Conservation (phyloP, 2,888 invertebrate species). For the Mystacides longicornis region DNA sequence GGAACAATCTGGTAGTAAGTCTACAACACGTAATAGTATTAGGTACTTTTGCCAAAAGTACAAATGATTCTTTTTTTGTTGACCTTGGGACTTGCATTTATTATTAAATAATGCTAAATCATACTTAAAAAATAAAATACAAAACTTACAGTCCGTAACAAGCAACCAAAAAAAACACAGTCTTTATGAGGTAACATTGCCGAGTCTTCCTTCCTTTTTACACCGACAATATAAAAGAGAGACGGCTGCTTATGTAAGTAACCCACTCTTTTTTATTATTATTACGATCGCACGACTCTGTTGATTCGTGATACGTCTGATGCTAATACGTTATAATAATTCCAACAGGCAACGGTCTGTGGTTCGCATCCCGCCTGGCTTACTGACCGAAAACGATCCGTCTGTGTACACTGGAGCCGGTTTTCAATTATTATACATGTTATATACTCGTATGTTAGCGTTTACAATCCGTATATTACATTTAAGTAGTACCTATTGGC, state of each 20-base stretch:
- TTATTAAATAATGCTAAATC: background rate
- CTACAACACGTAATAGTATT: background rate
- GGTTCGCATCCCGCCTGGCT: conserved; percentile 15
- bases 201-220: background rate
- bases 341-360: conserved; percentile 5
- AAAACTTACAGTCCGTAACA: background rate
- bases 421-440: background rate
- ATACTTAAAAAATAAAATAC: no score
- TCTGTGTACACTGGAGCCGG: background rate
- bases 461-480: background rate
- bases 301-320: background rate
- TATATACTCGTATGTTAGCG: no score
- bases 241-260: background rate
- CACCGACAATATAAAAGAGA: background rate
- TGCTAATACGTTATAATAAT: background rate
- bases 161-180: background rate
- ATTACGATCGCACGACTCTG: background rate
- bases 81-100: background rate
- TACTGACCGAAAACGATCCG: conserved; percentile 14
- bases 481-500: no score
- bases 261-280: background rate
- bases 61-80: background rate
- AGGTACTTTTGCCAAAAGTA: background rate
- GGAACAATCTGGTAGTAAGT: no score
- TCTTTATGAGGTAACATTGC: background rate